Percentiles rank a stretch among this genome's conserved stretches.
These are phyloP conservation scores for Synodontis membranacea DNA, from an alignment of 2,113 vertebrate species.

Conservation along the genomic window DNA sequence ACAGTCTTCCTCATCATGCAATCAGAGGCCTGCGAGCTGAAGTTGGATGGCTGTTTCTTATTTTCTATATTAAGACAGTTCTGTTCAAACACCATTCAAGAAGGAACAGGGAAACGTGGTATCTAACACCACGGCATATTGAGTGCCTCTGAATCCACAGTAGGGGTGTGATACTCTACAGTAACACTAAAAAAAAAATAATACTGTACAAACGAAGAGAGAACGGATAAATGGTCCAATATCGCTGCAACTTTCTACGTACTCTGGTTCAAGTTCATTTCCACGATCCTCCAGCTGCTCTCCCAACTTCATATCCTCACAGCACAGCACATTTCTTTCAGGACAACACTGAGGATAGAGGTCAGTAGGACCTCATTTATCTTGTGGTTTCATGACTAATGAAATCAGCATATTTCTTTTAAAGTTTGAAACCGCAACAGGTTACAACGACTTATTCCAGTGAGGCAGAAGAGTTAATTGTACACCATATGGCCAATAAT, in stretches of 20 bases:
- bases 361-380: not conserved
- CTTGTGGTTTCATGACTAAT: not conserved
- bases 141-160: not conserved
- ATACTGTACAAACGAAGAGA: not conserved
- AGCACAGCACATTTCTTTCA: slow-evolving; percentile 2
- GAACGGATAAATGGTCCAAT: not conserved
- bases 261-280: not conserved
- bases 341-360: not conserved
- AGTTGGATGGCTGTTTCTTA: not conserved
- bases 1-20: not conserved
- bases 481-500: not conserved
- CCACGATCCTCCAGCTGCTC: not conserved
- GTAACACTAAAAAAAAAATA: not conserved
- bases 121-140: not conserved
- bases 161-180: not conserved
- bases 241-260: not conserved
- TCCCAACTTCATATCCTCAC: not conserved
- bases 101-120: not conserved
- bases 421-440: not conserved
- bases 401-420: not conserved
- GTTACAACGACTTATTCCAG: not conserved
- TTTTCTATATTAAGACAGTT: not conserved
- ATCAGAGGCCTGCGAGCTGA: not conserved
- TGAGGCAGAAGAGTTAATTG: not conserved
- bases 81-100: not conserved